phyloP scores from a whole-genome alignment of 2,888 invertebrate genomes.

The Coelinius sp. region DNA sequence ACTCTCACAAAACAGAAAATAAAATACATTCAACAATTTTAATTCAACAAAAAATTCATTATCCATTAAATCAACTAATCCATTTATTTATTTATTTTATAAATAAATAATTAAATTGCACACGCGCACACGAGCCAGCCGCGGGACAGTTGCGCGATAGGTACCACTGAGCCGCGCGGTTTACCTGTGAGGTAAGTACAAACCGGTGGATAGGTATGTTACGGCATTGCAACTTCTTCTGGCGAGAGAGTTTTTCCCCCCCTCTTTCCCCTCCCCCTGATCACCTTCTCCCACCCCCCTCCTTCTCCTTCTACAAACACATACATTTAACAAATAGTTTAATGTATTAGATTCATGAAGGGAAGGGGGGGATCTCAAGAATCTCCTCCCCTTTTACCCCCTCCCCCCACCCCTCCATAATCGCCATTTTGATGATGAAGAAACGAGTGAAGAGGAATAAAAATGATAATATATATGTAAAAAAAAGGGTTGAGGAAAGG shows the following conservation, averaged over 20 bases:
- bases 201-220: slow-evolving; percentile 65
- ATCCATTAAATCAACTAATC: neutral
- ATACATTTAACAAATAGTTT: slow-evolving; percentile 1
- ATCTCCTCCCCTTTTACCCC: neutral
- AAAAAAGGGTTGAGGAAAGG: neutral
- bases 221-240: slow-evolving; percentile 67
- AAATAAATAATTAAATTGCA: neutral
- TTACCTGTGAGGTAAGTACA: slow-evolving; percentile 71
- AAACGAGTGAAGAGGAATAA: slow-evolving; percentile 22
- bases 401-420: neutral
- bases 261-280: neutral
- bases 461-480: neutral
- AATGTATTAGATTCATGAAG: slow-evolving; percentile 31
- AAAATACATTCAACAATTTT: too few relatives aligned
- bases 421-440: slow-evolving; percentile 1
- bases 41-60: neutral
- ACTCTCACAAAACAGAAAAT: too few relatives aligned
- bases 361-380: slow-evolving; percentile 39
- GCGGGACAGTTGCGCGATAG: slow-evolving; percentile 54
- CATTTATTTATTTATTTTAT: neutral
- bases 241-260: slow-evolving; percentile 29
- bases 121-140: slow-evolving; percentile 36
- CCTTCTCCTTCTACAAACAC: slow-evolving; percentile 7
- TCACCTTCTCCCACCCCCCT: neutral
- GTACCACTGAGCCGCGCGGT: slow-evolving; percentile 41